Percentiles rank a stretch among this genome's conserved stretches.
Evolutionary conservation across 1,140 invertebrate species (phyloP).

Genomic region (Periplaneta americana): DNA sequence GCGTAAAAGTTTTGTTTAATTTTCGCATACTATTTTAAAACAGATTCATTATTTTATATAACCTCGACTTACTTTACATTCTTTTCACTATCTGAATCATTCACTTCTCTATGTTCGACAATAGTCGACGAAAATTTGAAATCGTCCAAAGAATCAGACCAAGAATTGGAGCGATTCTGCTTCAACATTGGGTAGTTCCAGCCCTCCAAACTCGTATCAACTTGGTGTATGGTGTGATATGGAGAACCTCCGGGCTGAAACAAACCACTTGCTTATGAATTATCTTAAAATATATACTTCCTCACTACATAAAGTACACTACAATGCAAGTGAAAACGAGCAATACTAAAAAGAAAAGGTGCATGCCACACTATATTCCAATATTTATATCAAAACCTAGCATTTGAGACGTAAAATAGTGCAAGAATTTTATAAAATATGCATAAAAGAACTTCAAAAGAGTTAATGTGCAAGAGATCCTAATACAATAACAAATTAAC

Average conservation of each 20-base stretch:
- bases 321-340: conserved; percentile 14
- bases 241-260: conserved; percentile 69
- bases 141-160: conserved; percentile 79
- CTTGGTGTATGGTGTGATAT: conserved; percentile 86
- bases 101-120: conserved; percentile 17
- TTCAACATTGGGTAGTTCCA: conserved; percentile 65
- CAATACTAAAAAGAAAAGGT: neutral
- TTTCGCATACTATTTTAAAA: neutral
- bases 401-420: no score
- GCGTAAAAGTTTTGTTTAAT: neutral
- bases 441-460: no score
- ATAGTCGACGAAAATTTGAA: conserved; percentile 42
- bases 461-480: no score
- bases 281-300: conserved; percentile 3
- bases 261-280: neutral
- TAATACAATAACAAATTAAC: no score
- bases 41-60: neutral
- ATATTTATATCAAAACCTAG: no score
- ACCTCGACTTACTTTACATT: conserved; percentile 26
- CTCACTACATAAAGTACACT: conserved; percentile 1
- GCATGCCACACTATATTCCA: neutral
- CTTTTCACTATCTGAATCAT: conserved; percentile 14
- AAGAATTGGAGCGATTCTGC: conserved; percentile 78
- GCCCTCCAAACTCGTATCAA: conserved; percentile 70
- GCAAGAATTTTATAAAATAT: no score